Base-by-base conservation (phyloP, 2,888 invertebrate species). In the Macrophya alboannulata region DNA sequence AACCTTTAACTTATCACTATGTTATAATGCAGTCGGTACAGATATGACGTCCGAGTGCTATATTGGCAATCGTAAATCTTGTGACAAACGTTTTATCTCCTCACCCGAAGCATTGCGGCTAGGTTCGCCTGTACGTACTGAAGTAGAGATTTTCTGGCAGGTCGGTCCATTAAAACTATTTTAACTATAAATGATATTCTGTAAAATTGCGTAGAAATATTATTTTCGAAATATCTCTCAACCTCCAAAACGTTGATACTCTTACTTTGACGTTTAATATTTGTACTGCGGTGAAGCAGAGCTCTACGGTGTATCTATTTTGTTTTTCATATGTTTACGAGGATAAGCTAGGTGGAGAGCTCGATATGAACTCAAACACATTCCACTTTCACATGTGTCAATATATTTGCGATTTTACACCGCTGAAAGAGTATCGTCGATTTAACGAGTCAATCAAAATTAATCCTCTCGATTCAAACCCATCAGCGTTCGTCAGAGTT, bases 321-420 rank as follows among this genome's bases (percentile, higher is more conserved):
- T 74, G 71, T 71, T 71, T 40, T 31, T 71, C 4, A 40, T 71
- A 8, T 40, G 25, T 9, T 37, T 40, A 31, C 25, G 68, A 40
- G 37, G 0, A 12, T 6, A 10, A 31, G 31, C 31, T 71, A n/a
- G 10, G n/a, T 15, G 31, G 9, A 21, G 21, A 45, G 4, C 71
- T 31, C 71, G 37, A 17, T 37, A 17, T 15, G 15, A 45, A 45
- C n/a, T 43, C 45, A 8, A 8, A 21, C 40, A n/a, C 43, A 45
- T 21, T 25, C 21, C 72, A n/a, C 43, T 74, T 74, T 21, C 6
- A 25, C 25, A 25, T 37, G 12, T 74, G 40, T 25, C n/a, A 45
- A 74, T 10, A 74, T n/a, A 74, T 45, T 74, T n/a, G 45, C 40
- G 43, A 31, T 83, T 86, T 21, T 86, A 87, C n/a, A 91, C 91